These are phyloP conservation scores for Xenopus tropicalis DNA, from an alignment of 2,113 vertebrate genomes.

Conservation along the genomic window UCB_Xtro_10.0 CM004445.2:69539001-69539500, in stretches of 20 bases:
- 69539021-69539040: no score
- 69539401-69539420: constrained; percentile 82
- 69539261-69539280: constrained; percentile 71
- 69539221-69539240: no score
- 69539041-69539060: no score
- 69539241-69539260: constrained; percentile 47
- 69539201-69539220: no score
- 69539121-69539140: no score
- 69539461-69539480: constrained; percentile 61
- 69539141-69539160: no score
- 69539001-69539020: no score
- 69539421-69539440: constrained; percentile 74
- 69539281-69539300: constrained; percentile 84
- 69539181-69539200: no score
- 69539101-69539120: no score
- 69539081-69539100: no score
- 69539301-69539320: constrained; percentile 96
- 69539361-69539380: constrained; percentile 81
- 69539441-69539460: constrained; percentile 78
- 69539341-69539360: constrained; percentile 92
- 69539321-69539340: constrained; percentile 95
- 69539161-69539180: neutral
- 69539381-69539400: constrained; percentile 89
- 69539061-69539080: no score
- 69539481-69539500: constrained; percentile 84